Base-by-base conservation (phyloP, 1,140 invertebrate species). In the Drosophila ananassae region DNA sequence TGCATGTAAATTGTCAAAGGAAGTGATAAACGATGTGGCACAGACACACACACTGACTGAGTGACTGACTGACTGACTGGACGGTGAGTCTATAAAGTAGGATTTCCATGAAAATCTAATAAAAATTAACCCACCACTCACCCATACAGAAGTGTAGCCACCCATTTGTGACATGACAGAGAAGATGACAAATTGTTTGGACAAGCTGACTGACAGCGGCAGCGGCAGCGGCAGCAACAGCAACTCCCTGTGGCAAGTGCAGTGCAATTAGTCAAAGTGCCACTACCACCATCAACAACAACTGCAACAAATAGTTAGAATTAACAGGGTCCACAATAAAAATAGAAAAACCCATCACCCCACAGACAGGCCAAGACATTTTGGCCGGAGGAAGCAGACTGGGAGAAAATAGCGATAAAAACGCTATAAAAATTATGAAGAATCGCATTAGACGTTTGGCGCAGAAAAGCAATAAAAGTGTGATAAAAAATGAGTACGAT, bases 181-280 rank as follows among this genome's bases (percentile, higher is more conserved):
- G 79, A 89, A 89, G 83, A 89, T 89, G 83, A 89, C 83, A 89
- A 89, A 89, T 89, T 89, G 79, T 79, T 57, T 28, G 63, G 68
- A 83, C 84, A 68, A 59, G 55, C 68, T 89, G 83, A 87, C 67
- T 89, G 83, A 79, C 83, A 89, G 75, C 57, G 58, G 39, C 64
- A 80, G 75, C 57, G 58, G 39, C 64, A 80, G 44, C 56, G 55
- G 53, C 72, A 52, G 37, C 55, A 53, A 62, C 71, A 67, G 79
- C 77, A 79, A 79, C 79, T 83, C 34, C 75, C 66, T 64, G 83
- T 66, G 63, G 68, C 83, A 77, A 89, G 75, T 89, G 75, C 79
- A 87, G 75, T 87, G 83, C 83, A 87, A 87, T 87, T 87, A 87
- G 83, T 89, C 83, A 89, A 87, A 87, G 83, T 79, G 75, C 72